phyloP scores from a whole-genome alignment of 2,797 vertebrate species.

The Pipistrellus kuhlii region DNA sequence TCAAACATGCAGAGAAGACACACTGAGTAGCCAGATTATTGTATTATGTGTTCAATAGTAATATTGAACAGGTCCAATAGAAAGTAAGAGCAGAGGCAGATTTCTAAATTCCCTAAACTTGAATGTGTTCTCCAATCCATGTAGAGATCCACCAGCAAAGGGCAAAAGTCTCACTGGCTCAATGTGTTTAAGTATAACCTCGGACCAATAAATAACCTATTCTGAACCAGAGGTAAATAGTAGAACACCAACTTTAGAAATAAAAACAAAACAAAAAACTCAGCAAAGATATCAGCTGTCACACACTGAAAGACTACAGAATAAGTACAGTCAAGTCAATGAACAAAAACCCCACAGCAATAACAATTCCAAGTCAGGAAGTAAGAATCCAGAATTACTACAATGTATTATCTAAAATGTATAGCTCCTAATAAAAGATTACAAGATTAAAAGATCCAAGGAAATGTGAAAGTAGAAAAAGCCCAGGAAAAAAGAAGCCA shows the following conservation, averaged over 20 bases:
- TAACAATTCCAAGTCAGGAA: neutral
- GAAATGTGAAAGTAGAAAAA: neutral
- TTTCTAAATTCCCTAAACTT: slow-evolving; percentile 10
- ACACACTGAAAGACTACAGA: neutral
- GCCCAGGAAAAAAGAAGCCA: neutral
- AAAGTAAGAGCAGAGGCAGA: neutral
- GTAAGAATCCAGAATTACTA: neutral
- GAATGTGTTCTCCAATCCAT: neutral
- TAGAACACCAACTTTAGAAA: neutral
- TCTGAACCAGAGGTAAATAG: neutral
- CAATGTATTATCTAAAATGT: slow-evolving; percentile 1
- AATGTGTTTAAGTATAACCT: neutral
- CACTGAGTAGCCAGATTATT: too few species aligned
- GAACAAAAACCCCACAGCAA: neutral
- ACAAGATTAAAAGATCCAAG: neutral
- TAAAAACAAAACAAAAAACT: neutral
- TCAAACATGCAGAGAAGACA: neutral
- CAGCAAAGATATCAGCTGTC: neutral
- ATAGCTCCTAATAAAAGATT: neutral
- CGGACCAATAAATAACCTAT: neutral
- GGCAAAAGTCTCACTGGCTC: neutral
- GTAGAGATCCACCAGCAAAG: neutral
- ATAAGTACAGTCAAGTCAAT: neutral
- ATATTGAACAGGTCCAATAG: neutral
- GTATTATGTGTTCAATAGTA: too few species aligned